Evolutionary conservation across 2,888 invertebrate genomes (phyloP), one percentile per base, ranked within the genome.

Genomic region (Hypomecis punctinalis): DNA sequence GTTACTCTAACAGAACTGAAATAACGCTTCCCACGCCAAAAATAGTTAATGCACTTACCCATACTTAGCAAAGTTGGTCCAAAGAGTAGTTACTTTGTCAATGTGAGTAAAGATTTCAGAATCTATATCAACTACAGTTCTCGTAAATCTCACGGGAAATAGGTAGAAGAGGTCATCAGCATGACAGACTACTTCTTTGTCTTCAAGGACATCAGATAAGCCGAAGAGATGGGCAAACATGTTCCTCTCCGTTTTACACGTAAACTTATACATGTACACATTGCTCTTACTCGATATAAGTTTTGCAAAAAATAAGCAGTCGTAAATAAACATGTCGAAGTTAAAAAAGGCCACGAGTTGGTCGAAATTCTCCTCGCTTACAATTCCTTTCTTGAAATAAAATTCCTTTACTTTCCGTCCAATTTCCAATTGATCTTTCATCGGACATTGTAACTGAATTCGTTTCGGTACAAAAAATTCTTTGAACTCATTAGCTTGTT

Each of bases 21-120:
- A n/a, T n/a, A n/a, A n/a, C n/a, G n/a, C n/a, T n/a, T n/a, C n/a
- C n/a, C n/a, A n/a, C n/a, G n/a, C n/a, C n/a, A n/a, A 23, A 23
- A 23, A 23, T 23, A 23, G 23, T 3, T 23, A 2, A 23, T 65
- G 42, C 10, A 77, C 83, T 81, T 71, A 90, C 89, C 89, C 88
- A 58, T 71, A 81, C 76, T 88, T 89, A 0, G 88, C 89, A 54
- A 89, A 90, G 64, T 90, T 88, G 0, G 89, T 88, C 88, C 87
- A 90, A 9, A 90, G 72, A 10, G 69, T 85, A 0, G 82, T 83
- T 0, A 85, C 71, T 53, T 69, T 80, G 0, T 87, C 74, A 9
- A 90, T 82, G 64, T 83, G 69, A 58, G 80, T 72, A 49, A 81
- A 84, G 5, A 74, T 72, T 0, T 77, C 74, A 0, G 85, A 80